phyloP scores from a whole-genome alignment of 2,888 invertebrate species.

The Eristalis intricaria region DNA sequence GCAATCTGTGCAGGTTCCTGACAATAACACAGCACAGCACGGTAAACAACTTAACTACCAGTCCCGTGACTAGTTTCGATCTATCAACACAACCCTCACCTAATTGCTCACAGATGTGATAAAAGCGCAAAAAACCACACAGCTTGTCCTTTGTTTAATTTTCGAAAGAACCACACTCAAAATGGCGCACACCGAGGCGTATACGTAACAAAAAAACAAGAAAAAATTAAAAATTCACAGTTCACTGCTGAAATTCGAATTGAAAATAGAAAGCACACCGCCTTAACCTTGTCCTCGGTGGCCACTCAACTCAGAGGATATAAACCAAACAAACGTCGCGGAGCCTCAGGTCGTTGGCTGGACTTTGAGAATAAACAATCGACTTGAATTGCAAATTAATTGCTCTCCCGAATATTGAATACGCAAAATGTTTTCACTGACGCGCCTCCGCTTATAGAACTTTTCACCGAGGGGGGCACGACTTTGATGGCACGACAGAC shows the following conservation, averaged over 20 bases:
- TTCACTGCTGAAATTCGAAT: background rate
- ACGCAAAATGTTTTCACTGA: background rate
- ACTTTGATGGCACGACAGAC: background rate
- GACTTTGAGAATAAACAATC: background rate
- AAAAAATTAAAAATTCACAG: background rate
- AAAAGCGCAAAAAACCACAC: background rate
- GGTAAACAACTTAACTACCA: background rate
- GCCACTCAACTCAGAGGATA: background rate
- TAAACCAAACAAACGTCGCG: background rate
- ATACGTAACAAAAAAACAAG: conserved; percentile 46
- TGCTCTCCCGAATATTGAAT: background rate
- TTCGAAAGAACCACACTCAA: background rate
- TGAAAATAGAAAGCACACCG: background rate
- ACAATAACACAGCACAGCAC: background rate
- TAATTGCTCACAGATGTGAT: background rate
- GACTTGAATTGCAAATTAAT: conserved; percentile 30
- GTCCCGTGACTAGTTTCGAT: background rate
- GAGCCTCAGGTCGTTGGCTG: background rate
- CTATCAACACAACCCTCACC: background rate
- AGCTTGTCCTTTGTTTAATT: background rate
- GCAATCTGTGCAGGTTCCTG: background rate
- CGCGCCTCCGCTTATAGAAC: background rate
- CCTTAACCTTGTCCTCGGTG: background rate
- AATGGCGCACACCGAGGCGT: conserved; percentile 27
- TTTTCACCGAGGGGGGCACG: background rate